Base-by-base conservation (phyloP, 35 echinoderm and acorn worm genomes). In the Strongylocentrotus purpuratus region DNA sequence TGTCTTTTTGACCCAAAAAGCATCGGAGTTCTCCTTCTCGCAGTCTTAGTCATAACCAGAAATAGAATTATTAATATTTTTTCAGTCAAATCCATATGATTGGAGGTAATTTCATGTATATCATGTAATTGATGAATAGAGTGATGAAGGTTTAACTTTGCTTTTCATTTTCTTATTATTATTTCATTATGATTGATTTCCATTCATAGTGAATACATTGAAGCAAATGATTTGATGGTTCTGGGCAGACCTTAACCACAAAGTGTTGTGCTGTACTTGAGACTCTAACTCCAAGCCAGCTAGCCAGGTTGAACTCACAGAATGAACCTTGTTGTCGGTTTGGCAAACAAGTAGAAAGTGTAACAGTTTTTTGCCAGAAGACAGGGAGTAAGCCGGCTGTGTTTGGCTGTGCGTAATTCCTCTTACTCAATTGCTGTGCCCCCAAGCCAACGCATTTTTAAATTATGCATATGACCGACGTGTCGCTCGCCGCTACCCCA, bases 381-480 rank as follows among this genome's bases (percentile, higher is more conserved):
- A 58, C 48, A 58, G 91, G 91, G 91, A 93, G 91, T 93, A 47
- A 58, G 91, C 91, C 87, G 91, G 45, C 46, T 46, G 48, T 32
- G 91, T 93, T 47, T 58, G 46, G 45, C 91, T 58, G 91, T 48
- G 91, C 91, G 91, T 47, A 93, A 55, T 93, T 93, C 91, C 91
- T 93, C 48, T 78, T 78, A 28, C 65, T 78, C 65, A 28, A 78
- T 78, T 78, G 65, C 65, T 78, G 48, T 48, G 91, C 91, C 91
- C 91, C 91, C 33, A 28, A 93, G 91, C 91, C 48, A 93, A 58
- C 48, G 46, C 91, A 31, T 58, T 89, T 58, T 46, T 93, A 93
- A 93, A 93, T 93, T 93, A 93, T 93, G 91, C 91, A 93, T 93
- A 58, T 93, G 91, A 93, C 91, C 91, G 91, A 33, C 48, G 91